A percentile compares a stretch with the other conserved stretches of the same genome.
phyloP scores from a whole-genome alignment of 2,888 invertebrate species.

The Drosophila mulleri region DNA sequence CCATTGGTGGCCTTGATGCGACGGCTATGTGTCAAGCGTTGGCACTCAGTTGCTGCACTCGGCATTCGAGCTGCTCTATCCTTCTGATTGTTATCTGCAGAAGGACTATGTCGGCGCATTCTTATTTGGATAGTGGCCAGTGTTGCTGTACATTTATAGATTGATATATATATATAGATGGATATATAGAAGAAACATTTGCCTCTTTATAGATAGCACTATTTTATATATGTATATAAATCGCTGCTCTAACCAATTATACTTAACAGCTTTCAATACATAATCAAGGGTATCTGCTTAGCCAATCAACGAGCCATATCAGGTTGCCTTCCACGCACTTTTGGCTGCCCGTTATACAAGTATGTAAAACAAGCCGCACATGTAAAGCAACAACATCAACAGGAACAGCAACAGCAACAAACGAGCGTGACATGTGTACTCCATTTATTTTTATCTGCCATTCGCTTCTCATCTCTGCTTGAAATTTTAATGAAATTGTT shows the following conservation, averaged over 20 bases:
- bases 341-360: slow-evolving; percentile 16
- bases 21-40: slow-evolving; percentile 60
- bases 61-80: slow-evolving; percentile 24
- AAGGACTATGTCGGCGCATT: not conserved
- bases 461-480: slow-evolving; percentile 24
- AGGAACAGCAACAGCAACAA: slow-evolving; percentile 10
- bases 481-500: slow-evolving; percentile 62
- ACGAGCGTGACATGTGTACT: slow-evolving; percentile 34
- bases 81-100: not conserved
- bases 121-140: not conserved
- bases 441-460: slow-evolving; percentile 40
- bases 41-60: slow-evolving; percentile 31
- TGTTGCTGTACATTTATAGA: not conserved
- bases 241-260: not conserved
- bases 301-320: not conserved
- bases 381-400: slow-evolving; percentile 3
- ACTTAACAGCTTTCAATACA: too few relatives aligned
- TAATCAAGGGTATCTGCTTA: not conserved
- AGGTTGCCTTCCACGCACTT: slow-evolving; percentile 11
- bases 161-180: too few relatives aligned
- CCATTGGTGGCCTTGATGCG: slow-evolving; percentile 72
- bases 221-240: not conserved
- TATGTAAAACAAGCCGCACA: slow-evolving; percentile 36
- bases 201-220: not conserved
- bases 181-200: not conserved